Conservation (phyloP, 2,888 invertebrate genomes). For the Shargacucullia verbasci region DNA sequence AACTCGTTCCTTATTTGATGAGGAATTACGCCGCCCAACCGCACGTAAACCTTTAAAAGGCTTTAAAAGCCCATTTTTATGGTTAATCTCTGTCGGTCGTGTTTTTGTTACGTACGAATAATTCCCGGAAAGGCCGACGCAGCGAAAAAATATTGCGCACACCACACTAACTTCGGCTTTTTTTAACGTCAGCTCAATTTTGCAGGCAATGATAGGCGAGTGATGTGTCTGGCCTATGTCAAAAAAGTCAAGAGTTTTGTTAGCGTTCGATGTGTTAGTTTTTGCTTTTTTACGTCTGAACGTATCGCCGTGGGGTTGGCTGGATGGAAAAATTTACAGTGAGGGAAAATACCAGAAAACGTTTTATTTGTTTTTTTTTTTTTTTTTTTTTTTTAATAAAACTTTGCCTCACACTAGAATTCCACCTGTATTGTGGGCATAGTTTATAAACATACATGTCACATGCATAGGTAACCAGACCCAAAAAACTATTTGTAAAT, state of each 20-base stretch:
- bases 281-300: constrained; percentile 30
- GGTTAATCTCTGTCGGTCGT: constrained; percentile 31
- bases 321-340: too few relatives aligned
- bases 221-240: constrained; percentile 58
- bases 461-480: too few relatives aligned
- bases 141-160: constrained; percentile 62
- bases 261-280: constrained; percentile 42
- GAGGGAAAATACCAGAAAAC: too few relatives aligned
- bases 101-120: constrained; percentile 51
- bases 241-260: constrained; percentile 56
- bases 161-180: constrained; percentile 44
- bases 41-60: constrained; percentile 15
- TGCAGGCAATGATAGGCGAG: constrained; percentile 60
- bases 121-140: constrained; percentile 55
- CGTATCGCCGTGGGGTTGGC: constrained; percentile 6
- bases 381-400: too few relatives aligned
- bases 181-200: constrained; percentile 61
- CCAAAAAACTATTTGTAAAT: too few relatives aligned
- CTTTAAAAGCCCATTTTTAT: constrained; percentile 38
- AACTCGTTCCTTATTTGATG: constrained; percentile 13
- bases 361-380: too few relatives aligned
- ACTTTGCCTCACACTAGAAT: too few relatives aligned
- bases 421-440: too few relatives aligned
- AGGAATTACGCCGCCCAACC: neutral
- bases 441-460: too few relatives aligned